A percentile compares a stretch with the other conserved stretches of the same genome.
Evolutionary conservation across 2,797 vertebrate species (phyloP).

Genomic region (Threskiornis aethiopicus): DNA sequence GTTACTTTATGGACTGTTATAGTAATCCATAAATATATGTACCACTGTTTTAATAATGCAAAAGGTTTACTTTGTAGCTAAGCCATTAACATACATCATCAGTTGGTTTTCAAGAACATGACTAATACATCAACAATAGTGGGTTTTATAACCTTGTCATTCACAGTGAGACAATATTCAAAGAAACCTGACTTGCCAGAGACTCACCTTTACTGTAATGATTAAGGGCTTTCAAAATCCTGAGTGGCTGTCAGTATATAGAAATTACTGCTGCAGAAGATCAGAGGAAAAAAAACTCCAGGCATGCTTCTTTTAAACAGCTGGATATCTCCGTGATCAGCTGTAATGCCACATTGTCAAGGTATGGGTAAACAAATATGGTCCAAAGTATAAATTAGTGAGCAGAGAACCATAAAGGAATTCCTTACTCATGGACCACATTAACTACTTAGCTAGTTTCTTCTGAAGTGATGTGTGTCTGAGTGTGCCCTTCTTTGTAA

Average conservation of each 20-base stretch:
- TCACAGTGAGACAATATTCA: neutral
- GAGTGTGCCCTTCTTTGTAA: neutral
- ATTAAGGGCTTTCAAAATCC: neutral
- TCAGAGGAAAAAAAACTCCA: neutral
- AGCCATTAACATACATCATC: neutral
- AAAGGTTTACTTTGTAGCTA: neutral
- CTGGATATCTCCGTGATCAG: neutral
- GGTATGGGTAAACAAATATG: neutral
- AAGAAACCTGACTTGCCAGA: neutral
- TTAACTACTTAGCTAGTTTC: neutral
- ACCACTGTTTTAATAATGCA: neutral
- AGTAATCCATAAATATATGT: neutral
- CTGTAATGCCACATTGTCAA: neutral
- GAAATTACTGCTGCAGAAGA: neutral
- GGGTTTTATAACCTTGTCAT: neutral
- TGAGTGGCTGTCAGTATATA: neutral
- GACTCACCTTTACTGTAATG: neutral
- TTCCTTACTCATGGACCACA: neutral
- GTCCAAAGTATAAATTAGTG: neutral
- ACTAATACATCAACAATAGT: neutral
- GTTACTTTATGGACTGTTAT: neutral
- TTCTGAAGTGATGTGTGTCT: neutral
- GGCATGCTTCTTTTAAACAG: neutral
- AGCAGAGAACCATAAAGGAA: neutral
- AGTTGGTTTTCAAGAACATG: neutral